A percentile compares a stretch with the other conserved stretches of the same genome.
Conservation (phyloP, 2,113 vertebrate species). For the Pogona vitticeps region DNA sequence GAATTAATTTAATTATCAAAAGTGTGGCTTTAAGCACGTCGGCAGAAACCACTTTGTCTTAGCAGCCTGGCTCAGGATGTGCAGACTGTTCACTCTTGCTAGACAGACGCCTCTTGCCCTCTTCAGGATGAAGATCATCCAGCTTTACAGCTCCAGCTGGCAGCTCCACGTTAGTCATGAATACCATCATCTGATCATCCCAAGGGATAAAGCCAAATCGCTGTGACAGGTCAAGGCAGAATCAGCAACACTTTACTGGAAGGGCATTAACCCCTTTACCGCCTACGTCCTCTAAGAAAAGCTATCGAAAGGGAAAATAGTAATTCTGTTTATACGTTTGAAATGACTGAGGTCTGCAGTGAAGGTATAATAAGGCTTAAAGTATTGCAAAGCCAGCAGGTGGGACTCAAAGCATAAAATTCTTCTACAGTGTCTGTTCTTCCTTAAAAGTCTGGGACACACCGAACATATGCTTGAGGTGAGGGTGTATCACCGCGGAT, state of each 20-base stretch:
- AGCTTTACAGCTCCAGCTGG: not conserved
- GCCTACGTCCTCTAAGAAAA: not conserved
- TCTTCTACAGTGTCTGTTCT: not conserved
- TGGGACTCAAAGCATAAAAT: not conserved
- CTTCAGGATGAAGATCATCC: conserved; percentile 9
- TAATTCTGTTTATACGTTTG: not conserved
- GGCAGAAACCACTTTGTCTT: conserved; percentile 3
- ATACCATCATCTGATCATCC: not conserved
- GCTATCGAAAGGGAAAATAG: not conserved
- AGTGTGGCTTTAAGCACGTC: not conserved
- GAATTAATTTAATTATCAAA: conserved; percentile 14
- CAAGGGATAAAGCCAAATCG: not conserved
- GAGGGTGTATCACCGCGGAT: no score
- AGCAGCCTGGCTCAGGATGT: not conserved
- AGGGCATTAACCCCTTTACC: not conserved
- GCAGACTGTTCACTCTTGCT: not conserved
- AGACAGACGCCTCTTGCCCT: not conserved
- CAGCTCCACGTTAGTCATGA: not conserved
- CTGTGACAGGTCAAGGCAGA: not conserved
- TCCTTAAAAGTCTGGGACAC: not conserved
- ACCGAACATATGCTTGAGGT: not conserved
- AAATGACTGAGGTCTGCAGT: not conserved
- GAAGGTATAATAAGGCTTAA: not conserved
- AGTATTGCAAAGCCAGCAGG: not conserved
- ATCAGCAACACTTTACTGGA: not conserved